These are phyloP conservation scores for Chydorus sphaericus DNA, from an alignment of 2,888 invertebrate species.

Conservation along the genomic window DNA sequence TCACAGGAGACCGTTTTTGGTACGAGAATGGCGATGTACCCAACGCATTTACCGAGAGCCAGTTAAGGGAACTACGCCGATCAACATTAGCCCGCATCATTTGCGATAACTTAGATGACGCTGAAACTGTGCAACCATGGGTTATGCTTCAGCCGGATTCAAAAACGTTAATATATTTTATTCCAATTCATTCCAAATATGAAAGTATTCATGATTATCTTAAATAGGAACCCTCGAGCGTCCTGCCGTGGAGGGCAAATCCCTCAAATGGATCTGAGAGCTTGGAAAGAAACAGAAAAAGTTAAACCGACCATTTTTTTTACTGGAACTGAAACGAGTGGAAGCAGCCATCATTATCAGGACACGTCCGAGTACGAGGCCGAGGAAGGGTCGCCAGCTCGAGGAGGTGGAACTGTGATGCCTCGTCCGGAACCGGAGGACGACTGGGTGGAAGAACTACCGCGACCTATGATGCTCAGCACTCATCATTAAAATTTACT, in stretches of 20 bases:
- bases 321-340: not conserved
- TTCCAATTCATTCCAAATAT: not conserved
- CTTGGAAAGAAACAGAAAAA: conserved; percentile 43
- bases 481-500: too few relatives aligned
- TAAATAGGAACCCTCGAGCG: conserved; percentile 39
- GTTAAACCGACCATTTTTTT: not conserved
- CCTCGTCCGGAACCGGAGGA: conserved; percentile 3
- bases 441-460: conserved; percentile 10
- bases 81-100: conserved; percentile 56
- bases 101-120: conserved; percentile 47
- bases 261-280: conserved; percentile 42
- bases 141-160: conserved; percentile 47
- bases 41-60: conserved; percentile 58
- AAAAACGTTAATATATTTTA: conserved; percentile 20
- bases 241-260: conserved; percentile 38
- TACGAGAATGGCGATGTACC: conserved; percentile 63
- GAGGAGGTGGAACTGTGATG: conserved; percentile 3
- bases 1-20: conserved; percentile 26
- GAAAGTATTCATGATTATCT: not conserved
- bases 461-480: conserved; percentile 2
- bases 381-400: not conserved
- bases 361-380: not conserved
- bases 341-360: not conserved
- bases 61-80: conserved; percentile 54
- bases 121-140: conserved; percentile 53